Evolutionary conservation across 2,888 invertebrate genomes (phyloP), one percentile per base, ranked within the genome.

Genomic region (Acrobasis consociella): DNA sequence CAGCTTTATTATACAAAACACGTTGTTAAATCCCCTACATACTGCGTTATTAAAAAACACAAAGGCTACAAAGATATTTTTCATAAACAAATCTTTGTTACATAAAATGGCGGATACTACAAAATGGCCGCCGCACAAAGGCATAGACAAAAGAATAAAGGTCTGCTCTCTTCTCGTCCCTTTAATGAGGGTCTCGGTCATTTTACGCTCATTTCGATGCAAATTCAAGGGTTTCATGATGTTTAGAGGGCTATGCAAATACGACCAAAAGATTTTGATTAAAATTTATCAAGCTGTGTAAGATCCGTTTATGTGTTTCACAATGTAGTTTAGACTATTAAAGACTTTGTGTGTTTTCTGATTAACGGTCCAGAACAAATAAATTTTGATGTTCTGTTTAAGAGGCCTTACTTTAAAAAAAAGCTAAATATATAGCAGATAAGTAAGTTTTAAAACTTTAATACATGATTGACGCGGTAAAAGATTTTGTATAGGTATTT

Each of bases 131-230:
- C 71, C 70, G 65, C 68, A 77, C 78, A 81, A 81, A 76, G 70
- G 80, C 78, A 80, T 82, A 86, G 87, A 89, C 85, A 88, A 88
- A 88, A 87, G 87, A 87, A 88, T 86, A 81, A 82, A 85, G 83
- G 82, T 73, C 77, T 75, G 76, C 76, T 75, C 79, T 81, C 80
- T 76, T 78, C 76, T 75, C 77, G 79, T 80, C 78, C 79, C 76
- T 78, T 78, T 87, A 89, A 90, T 84, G 87, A 85, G 80, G 85
- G 87, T 80, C 76, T 76, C 79, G 87, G 89, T 86, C 86, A 89
- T 89, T 91, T 88, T 80, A 76, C 81, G 85, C 83, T 87, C 88
- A 86, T 90, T 89, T 86, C 87, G 71, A 90, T 90, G 91, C 85
- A 89, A 90, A 91, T 90, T 89, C 78, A 80, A 87, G 88, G 87